Evolutionary conservation across 2,797 vertebrate species (phyloP).

Genomic region (Borostomias antarcticus): DNA sequence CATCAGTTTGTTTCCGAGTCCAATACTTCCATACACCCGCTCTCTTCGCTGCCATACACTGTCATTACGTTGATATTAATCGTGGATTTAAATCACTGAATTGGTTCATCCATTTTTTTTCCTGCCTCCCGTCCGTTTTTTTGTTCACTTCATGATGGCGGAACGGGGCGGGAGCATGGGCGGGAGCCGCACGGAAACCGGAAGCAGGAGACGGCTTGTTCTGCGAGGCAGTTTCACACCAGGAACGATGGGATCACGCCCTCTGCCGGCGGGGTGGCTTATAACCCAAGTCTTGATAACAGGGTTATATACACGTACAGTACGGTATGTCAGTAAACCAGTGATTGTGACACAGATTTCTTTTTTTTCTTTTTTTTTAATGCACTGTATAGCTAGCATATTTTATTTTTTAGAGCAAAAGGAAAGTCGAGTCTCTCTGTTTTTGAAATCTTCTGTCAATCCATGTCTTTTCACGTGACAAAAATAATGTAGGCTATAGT

Average conservation of each 20-base stretch:
- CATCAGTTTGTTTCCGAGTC: not conserved
- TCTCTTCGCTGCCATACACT: constrained; percentile 49
- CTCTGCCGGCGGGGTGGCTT: no score
- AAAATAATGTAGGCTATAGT: no score
- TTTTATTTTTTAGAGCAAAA: no score
- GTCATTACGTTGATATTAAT: constrained; percentile 55
- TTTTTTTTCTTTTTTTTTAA: no score
- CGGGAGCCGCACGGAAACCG: constrained; percentile 78
- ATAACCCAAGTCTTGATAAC: no score
- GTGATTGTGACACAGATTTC: no score
- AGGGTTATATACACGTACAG: no score
- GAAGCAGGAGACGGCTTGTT: constrained; percentile 66
- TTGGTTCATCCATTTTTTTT: constrained; percentile 65
- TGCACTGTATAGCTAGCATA: no score
- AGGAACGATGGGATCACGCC: not conserved
- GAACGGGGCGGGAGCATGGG: constrained; percentile 81
- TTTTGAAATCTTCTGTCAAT: no score
- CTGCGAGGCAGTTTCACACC: constrained; percentile 24
- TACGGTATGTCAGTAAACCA: no score
- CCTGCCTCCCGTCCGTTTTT: constrained; percentile 64
- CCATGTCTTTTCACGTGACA: no score
- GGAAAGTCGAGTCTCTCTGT: no score
- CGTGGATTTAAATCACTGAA: constrained; percentile 45
- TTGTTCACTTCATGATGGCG: constrained; percentile 85
- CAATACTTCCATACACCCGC: constrained; percentile 46